Base-by-base conservation (phyloP, 1,140 invertebrate genomes). In the Elymnias hypermnestra region DNA sequence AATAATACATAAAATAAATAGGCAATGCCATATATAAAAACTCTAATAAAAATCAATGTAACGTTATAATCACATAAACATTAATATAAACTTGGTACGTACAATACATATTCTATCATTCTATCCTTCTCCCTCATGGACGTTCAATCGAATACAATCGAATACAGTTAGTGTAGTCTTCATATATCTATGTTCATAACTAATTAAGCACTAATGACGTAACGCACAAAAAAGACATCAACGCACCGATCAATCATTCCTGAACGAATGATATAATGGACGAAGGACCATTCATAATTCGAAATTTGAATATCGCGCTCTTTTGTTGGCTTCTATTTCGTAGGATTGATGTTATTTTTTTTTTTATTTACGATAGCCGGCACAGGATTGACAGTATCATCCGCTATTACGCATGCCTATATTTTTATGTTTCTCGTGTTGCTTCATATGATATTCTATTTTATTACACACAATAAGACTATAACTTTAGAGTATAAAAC, bases 191-290 rank as follows among this genome's bases (percentile, higher is more conserved):
- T 33, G 56, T 72, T 74, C 71, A 76, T 68, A 71, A 71, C 59
- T 83, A 79, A 83, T 83, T 83, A 83, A 76, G 72, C 62, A 58
- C 73, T 79, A 83, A 83, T 79, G 78, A 83, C 65, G 65, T 56
- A 63, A 66, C 59, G 26, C 53, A 78, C 69, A 83, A 83, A 79
- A 82, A 79, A 76, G 62, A 78, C 72, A 77, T 77, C 68, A 76
- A 63, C 46, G 36, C 45, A 60, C 65, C 78, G 72, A 83, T 83
- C 73, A 83, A 83, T 83, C 78, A 83, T 79, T 72, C 58, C 61
- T 51, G 33, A 50, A 78, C 74, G 72, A 74, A 76, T 72, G 54
- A 58, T 62, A 55, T 57, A 63, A 62, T 53, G 51, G 57, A 51
- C 38, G 49, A 48, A 55, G 57, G 49, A 62, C 68, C 70, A 73